Conservation (phyloP, 2,797 vertebrate species). For the Halcyon smyrnensis region DNA sequence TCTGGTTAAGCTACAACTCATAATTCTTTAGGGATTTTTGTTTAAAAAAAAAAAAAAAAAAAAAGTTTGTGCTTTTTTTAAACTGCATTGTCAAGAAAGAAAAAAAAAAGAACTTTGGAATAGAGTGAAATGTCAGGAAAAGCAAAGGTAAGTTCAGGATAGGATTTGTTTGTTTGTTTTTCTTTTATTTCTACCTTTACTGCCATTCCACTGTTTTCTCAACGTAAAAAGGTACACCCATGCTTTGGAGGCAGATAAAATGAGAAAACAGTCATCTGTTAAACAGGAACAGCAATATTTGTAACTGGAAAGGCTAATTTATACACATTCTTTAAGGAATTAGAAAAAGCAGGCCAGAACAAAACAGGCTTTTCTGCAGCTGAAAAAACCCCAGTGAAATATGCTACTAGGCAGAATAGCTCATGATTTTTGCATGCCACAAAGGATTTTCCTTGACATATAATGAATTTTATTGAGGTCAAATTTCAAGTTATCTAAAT, state of each 20-base stretch:
- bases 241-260: constrained; percentile 3
- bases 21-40: not conserved
- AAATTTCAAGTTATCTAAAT: constrained; percentile 54
- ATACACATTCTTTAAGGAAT: not conserved
- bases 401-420: not conserved
- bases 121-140: not conserved
- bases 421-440: constrained; percentile 22
- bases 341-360: not conserved
- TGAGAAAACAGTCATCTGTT: not conserved
- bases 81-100: not conserved
- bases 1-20: not conserved
- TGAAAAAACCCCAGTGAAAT: not conserved
- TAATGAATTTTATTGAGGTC: constrained; percentile 56
- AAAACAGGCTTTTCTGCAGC: not conserved
- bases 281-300: not conserved
- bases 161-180: not conserved
- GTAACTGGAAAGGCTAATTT: not conserved
- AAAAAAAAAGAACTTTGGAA: not conserved
- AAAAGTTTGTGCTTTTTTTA: not conserved
- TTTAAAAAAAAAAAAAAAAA: not conserved
- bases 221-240: not conserved
- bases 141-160: not conserved
- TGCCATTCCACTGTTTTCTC: not conserved
- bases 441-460: constrained; percentile 32
- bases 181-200: not conserved